Evolutionary conservation across 2,888 invertebrate species (phyloP), one percentile per base, ranked within the genome.

Genomic region (Crepidodera aurea): DNA sequence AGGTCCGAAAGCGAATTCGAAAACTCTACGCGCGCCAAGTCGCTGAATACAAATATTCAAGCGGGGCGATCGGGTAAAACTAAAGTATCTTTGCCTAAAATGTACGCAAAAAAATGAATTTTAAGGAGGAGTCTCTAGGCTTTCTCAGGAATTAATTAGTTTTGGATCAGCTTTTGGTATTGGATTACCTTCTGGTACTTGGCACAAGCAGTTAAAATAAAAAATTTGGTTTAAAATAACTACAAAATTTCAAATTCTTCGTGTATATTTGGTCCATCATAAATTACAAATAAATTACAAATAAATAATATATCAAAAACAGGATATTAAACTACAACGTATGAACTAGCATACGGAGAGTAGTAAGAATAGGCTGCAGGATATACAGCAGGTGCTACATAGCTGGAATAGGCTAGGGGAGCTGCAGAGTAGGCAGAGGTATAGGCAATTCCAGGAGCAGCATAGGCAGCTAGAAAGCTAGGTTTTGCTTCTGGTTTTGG

Each of bases 401-500:
- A 56, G 15, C 16, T 56, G 2, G 56, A 42, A 10, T 56, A 56
- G 10, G 56, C 56, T n/a, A 56, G 32, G 18, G 55, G 55, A 32
- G 55, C 44, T 13, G 37, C 51, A 8, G 32, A 5, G 29, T 44
- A 55, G 5, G 55, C 32, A 10, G 55, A 55, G 3, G 55, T 13
- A 10, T 55, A 55, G 10, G 55, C 44, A 39, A 51, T 1, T 6
- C 22, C 51, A 13, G 51, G 51, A 51, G 51, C 51, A 51, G 51
- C 13, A 50, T 50, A 50, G 7, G 51, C 51, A 51, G 51, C 51
- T 51, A 15, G 16, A 12, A 6, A 39, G 16, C 16, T 16, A 27
- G 46, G 46, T 12, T 19, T 25, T 12, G 51, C 34, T 16, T 44
- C 42, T 10, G 51, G 42, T 13, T 51, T 42, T 7, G 59, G 29